Evolutionary conservation across 2,113 vertebrate genomes (phyloP).

Genomic region (Pseudorectes ferrugineus): DNA sequence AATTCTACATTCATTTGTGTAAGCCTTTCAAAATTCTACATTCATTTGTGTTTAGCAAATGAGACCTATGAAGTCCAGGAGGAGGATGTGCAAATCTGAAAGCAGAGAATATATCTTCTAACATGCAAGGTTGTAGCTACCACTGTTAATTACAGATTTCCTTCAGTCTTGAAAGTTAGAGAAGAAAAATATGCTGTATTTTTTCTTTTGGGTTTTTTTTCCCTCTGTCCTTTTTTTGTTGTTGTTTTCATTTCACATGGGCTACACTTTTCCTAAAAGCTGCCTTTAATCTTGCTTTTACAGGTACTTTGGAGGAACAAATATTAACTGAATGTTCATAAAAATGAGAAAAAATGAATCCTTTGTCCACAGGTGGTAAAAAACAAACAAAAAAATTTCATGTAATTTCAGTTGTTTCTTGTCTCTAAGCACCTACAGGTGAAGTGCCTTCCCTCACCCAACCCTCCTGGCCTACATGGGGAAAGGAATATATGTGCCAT

Average conservation of each 20-base stretch:
- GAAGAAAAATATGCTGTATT: neutral
- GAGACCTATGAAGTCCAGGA: neutral
- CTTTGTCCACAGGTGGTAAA: accelerated
- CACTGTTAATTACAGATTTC: neutral
- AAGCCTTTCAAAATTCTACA: neutral
- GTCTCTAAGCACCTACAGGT: neutral
- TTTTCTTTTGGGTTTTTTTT: neutral
- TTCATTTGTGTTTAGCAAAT: neutral
- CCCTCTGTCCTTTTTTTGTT: neutral
- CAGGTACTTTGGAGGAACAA: neutral
- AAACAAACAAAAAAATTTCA: accelerated
- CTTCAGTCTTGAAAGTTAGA: neutral
- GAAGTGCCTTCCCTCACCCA: neutral
- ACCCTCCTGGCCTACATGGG: neutral
- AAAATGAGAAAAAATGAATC: neutral
- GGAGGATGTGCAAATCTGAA: neutral
- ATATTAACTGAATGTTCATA: neutral
- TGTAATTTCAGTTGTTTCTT: neutral
- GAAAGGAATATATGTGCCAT: neutral
- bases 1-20: no score
- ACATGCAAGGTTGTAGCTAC: neutral
- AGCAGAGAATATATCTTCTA: neutral
- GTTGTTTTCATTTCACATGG: neutral
- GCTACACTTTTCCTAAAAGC: neutral
- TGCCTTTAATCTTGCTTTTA: neutral